Percentiles rank a stretch among this genome's conserved stretches.
phyloP scores from a whole-genome alignment of 2,888 invertebrate species.

The Phaedon cochleariae region DNA sequence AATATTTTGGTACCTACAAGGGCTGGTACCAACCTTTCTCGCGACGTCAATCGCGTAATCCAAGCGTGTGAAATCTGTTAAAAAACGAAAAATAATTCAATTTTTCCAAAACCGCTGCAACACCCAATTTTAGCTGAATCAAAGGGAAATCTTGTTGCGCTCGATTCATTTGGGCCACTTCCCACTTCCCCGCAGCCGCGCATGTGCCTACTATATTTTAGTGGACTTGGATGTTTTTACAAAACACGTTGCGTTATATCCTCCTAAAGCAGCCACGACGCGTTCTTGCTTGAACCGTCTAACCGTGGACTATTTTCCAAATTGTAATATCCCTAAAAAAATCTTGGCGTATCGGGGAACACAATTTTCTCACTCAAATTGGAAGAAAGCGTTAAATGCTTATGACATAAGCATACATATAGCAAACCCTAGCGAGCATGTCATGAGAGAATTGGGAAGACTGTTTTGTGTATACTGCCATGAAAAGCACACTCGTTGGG shows the following conservation, averaged over 20 bases:
- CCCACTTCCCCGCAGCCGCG: neutral
- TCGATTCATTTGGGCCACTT: too few species aligned
- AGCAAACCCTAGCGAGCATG: neutral
- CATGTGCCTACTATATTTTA: too few species aligned
- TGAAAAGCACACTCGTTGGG: neutral
- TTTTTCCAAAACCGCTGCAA: neutral
- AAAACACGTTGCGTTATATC: too few species aligned
- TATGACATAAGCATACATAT: neutral
- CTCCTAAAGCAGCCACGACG: neutral
- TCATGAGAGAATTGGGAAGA: neutral
- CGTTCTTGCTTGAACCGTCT: neutral
- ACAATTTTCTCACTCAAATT: neutral
- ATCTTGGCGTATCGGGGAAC: neutral
- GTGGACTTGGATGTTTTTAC: too few species aligned
- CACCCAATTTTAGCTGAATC: neutral
- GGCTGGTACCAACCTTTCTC: too few species aligned
- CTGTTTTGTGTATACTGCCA: neutral
- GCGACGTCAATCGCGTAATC: neutral
- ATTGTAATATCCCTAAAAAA: neutral
- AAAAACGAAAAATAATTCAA: too few species aligned
- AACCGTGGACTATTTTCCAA: neutral
- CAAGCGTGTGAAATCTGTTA: neutral
- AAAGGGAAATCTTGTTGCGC: neutral
- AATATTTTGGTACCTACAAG: slow-evolving; percentile 16
- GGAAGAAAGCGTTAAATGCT: neutral